Conservation (phyloP, 2,113 vertebrate species). For the Phodopus roborovskii region DNA sequence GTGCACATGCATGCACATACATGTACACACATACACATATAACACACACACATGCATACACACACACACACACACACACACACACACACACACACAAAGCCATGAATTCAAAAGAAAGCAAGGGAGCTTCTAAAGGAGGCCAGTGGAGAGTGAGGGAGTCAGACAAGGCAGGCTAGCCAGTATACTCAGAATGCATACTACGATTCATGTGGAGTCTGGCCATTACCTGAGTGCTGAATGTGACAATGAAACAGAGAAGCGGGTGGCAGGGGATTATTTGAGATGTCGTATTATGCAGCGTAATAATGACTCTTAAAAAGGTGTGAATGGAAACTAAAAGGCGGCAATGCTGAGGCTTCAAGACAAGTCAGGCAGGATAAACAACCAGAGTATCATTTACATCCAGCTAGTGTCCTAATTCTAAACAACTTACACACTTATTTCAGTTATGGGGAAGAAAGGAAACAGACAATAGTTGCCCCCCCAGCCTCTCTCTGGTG, state of each 20-base stretch:
- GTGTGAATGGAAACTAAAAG: constrained; percentile 74
- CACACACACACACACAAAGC: neutral
- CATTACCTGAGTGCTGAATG: neutral
- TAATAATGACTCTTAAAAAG: constrained; percentile 74
- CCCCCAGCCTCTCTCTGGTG: too few relatives aligned
- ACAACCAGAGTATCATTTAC: constrained; percentile 76
- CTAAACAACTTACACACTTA: constrained; percentile 78
- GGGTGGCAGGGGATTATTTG: constrained; percentile 23
- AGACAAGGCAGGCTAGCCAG: neutral
- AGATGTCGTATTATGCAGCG: constrained; percentile 70
- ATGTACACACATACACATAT: neutral
- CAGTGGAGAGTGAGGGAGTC: neutral
- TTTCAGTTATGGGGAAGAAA: constrained; percentile 83
- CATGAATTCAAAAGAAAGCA: neutral
- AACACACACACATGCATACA: neutral
- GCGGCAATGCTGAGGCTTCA: constrained; percentile 72
- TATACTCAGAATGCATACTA: neutral
- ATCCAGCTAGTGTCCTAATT: constrained; percentile 78
- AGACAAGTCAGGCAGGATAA: constrained; percentile 76
- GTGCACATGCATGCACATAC: neutral
- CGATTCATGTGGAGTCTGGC: neutral
- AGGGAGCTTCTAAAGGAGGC: neutral
- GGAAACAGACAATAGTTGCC: too few relatives aligned
- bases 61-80: neutral
- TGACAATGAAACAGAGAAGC: neutral